Conservation (phyloP, 2,113 vertebrate species). For the Anarhynchus alexandrinus region DNA sequence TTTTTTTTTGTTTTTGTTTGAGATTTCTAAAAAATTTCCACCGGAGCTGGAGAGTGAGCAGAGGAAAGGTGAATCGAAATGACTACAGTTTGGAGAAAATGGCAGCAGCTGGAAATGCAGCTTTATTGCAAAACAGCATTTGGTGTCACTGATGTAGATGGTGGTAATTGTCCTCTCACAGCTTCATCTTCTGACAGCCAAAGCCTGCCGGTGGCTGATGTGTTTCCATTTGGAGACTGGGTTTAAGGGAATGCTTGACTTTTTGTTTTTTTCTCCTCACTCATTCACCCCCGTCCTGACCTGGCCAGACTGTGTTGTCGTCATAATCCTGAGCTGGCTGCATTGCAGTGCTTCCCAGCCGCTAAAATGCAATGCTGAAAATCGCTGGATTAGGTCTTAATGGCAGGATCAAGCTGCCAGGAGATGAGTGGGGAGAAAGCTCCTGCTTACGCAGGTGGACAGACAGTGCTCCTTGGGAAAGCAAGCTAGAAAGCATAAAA, state of each 20-base stretch:
- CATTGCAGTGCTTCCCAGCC: not conserved
- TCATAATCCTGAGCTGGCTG: constrained; percentile 46
- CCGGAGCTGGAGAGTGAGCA: not conserved
- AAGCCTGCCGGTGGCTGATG: not conserved
- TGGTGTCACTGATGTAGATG: not conserved
- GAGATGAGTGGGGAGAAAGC: not conserved
- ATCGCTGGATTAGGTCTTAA: constrained; percentile 30
- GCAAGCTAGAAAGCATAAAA: not conserved
- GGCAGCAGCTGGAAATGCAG: not conserved
- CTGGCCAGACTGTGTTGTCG: not conserved
- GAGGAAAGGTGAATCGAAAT: not conserved
- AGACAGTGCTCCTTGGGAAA: not conserved
- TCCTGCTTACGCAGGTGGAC: not conserved
- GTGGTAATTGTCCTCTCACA: not conserved
- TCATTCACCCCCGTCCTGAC: not conserved
- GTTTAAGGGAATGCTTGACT: not conserved
- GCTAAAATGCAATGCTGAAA: not conserved
- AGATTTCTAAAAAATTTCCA: not conserved
- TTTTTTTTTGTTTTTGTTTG: not conserved
- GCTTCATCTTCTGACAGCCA: not conserved
- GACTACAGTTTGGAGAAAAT: not conserved
- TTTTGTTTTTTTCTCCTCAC: not conserved
- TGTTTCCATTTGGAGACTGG: not conserved
- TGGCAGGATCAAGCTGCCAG: not conserved
- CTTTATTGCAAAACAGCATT: not conserved